Evolutionary conservation across 2,888 invertebrate genomes (phyloP).

Genomic region (Cremastinae sp.): DNA sequence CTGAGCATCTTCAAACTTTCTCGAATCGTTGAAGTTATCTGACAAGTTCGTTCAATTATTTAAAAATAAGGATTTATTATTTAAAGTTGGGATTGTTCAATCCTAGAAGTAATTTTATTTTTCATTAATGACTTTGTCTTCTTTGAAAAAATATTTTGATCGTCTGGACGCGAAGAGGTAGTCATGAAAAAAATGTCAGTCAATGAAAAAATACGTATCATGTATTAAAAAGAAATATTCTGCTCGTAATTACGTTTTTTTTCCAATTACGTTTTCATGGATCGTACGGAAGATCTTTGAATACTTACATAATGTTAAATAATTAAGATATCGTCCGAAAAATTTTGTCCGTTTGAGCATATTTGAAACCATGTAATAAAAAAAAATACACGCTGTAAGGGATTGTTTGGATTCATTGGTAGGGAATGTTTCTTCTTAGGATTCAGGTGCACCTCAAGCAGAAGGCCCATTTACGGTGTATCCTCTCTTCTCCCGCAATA

Average conservation of each 20-base stretch:
- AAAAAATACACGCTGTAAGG: not conserved
- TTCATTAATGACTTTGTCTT: no score
- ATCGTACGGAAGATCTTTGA: not conserved
- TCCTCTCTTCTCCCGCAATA: not conserved
- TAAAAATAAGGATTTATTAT: no score
- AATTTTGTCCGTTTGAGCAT: no score
- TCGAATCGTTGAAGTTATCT: no score
- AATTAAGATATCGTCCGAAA: no score
- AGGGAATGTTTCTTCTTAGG: conserved; percentile 23
- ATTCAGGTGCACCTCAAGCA: not conserved
- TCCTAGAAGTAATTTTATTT: no score
- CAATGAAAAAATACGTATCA: not conserved
- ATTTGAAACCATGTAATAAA: not conserved
- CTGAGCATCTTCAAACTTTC: no score
- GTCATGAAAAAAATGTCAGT: not conserved
- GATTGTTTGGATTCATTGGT: not conserved
- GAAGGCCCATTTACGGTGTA: conserved; percentile 20
- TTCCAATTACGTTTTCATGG: not conserved
- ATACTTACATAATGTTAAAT: no score
- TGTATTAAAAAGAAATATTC: not conserved
- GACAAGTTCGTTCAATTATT: no score
- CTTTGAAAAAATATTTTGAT: no score
- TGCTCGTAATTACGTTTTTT: not conserved
- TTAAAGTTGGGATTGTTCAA: no score
- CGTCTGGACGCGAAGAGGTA: not conserved